Conservation (phyloP, 2,113 vertebrate genomes). For the Dasyornis broadbenti region DNA sequence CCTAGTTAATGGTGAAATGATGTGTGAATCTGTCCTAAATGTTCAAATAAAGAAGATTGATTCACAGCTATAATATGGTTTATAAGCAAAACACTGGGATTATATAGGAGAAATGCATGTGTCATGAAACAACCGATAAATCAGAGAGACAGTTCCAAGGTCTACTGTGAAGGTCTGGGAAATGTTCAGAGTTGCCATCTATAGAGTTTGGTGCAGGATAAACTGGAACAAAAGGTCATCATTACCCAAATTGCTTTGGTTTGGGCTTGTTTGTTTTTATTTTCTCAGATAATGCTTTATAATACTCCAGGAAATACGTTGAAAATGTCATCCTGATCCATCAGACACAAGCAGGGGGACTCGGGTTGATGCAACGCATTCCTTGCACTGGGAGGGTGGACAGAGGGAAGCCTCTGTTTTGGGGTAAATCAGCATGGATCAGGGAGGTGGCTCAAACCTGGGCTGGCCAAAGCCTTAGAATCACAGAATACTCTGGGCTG, state of each 20-base stretch:
- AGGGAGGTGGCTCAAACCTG: background rate
- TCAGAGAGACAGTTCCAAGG: slow-evolving; percentile 47
- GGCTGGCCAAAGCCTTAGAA: background rate
- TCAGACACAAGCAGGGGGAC: background rate
- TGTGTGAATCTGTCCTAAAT: slow-evolving; percentile 43
- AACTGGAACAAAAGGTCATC: background rate
- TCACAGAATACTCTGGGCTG: background rate
- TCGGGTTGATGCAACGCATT: background rate
- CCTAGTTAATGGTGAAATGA: slow-evolving; percentile 46
- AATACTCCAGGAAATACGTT: background rate
- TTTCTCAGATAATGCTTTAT: background rate
- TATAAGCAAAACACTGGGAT: slow-evolving; percentile 36
- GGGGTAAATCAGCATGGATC: background rate
- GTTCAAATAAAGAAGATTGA: slow-evolving; percentile 61
- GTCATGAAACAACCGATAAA: slow-evolving; percentile 25
- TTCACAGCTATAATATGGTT: slow-evolving; percentile 2
- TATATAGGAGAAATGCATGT: slow-evolving; percentile 18
- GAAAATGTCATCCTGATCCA: background rate
- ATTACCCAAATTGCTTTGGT: background rate
- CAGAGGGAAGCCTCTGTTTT: background rate
- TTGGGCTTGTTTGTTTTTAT: background rate
- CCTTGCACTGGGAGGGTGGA: background rate
- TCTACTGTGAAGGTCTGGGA: slow-evolving; percentile 56
- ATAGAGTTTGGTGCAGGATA: background rate
- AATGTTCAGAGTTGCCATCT: slow-evolving; percentile 14